A percentile compares a stretch with the other conserved stretches of the same genome.
Evolutionary conservation across 2,888 invertebrate genomes (phyloP).

Genomic region (Formica aserva): DNA sequence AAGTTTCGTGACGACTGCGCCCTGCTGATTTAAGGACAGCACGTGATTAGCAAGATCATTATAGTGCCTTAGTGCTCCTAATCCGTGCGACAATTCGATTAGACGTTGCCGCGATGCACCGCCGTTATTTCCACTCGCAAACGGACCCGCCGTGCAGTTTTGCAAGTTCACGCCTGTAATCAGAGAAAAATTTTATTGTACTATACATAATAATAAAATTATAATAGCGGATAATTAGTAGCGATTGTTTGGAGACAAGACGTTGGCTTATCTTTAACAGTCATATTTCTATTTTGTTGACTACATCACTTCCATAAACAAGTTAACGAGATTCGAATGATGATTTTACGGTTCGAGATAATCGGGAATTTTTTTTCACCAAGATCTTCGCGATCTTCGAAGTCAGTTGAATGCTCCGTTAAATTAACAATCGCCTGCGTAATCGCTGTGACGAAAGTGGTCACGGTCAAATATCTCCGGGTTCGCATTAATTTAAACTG

Average conservation of each 20-base stretch:
- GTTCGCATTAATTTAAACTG: slow-evolving; percentile 72
- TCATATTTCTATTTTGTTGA: not conserved
- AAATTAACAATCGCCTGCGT: slow-evolving; percentile 54
- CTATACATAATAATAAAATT: slow-evolving; percentile 9
- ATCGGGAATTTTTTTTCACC: slow-evolving; percentile 27
- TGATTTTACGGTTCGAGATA: slow-evolving; percentile 29
- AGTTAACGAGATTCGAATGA: slow-evolving; percentile 15
- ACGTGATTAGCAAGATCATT: slow-evolving; percentile 95
- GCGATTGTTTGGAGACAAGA: not conserved
- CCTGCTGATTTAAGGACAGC: slow-evolving; percentile 93
- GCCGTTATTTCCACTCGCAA: slow-evolving; percentile 79
- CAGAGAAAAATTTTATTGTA: not conserved
- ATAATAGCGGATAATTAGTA: not conserved
- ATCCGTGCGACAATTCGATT: slow-evolving; percentile 92
- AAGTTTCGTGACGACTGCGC: slow-evolving; percentile 94
- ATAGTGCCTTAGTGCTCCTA: slow-evolving; percentile 92
- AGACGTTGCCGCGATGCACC: slow-evolving; percentile 91
- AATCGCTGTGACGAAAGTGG: slow-evolving; percentile 56
- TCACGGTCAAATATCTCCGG: slow-evolving; percentile 50
- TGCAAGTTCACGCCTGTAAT: slow-evolving; percentile 81
- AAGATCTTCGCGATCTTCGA: slow-evolving; percentile 6
- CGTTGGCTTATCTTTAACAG: not conserved
- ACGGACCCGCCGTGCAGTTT: slow-evolving; percentile 81
- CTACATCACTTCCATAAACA: not conserved
- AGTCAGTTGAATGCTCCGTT: slow-evolving; percentile 45